These are phyloP conservation scores for Eledona agricola DNA, from an alignment of 2,888 invertebrate species.

Conservation along the genomic window DNA sequence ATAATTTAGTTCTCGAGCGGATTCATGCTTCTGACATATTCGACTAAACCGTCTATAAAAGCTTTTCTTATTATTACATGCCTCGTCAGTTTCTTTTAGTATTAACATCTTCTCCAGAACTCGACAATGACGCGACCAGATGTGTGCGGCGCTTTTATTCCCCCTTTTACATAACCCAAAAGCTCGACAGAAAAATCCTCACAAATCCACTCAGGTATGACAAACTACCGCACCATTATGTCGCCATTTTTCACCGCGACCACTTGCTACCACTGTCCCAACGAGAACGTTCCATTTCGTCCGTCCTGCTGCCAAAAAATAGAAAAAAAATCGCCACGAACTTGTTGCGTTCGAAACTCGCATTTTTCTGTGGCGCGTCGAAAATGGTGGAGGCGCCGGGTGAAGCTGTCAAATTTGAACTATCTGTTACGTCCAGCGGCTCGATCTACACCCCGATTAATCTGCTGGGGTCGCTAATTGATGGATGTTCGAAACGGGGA, in stretches of 20 bases:
- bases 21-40: conserved; percentile 18
- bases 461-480: conserved; percentile 29
- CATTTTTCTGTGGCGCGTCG: too few relatives aligned
- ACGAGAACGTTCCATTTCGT: too few relatives aligned
- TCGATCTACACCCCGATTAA: conserved; percentile 25
- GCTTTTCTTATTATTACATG: conserved; percentile 23
- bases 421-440: conserved; percentile 22
- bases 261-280: too few relatives aligned
- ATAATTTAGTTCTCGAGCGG: conserved; percentile 14
- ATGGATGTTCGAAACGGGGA: conserved; percentile 23
- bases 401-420: conserved; percentile 12
- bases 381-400: conserved; percentile 1
- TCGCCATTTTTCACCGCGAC: too few relatives aligned
- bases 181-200: too few relatives aligned
- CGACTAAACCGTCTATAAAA: conserved; percentile 17
- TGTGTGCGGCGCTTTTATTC: conserved; percentile 4
- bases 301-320: too few relatives aligned
- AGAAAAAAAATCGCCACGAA: too few relatives aligned
- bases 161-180: conserved; percentile 4
- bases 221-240: too few relatives aligned
- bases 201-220: too few relatives aligned
- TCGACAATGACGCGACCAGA: conserved; percentile 13
- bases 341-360: too few relatives aligned
- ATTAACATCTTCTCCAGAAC: conserved; percentile 13
- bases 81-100: conserved; percentile 23